Conservation (phyloP, 1,140 invertebrate species). For the Apis mellifera region DNA sequence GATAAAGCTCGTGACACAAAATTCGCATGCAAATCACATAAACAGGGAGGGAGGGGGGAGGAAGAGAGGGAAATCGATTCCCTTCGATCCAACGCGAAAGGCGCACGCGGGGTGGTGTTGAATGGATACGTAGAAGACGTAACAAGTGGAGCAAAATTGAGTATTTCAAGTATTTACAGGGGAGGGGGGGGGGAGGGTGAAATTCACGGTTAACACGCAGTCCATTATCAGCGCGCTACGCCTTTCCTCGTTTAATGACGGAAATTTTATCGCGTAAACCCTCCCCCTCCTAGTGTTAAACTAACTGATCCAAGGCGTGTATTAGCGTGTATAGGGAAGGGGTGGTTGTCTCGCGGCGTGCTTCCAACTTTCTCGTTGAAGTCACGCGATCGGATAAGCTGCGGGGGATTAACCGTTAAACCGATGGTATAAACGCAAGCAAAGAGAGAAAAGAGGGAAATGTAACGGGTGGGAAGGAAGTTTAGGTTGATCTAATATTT, state of each 20-base stretch:
- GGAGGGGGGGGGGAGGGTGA: too few relatives aligned
- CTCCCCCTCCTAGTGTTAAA: slow-evolving; percentile 45
- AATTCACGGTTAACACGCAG: slow-evolving; percentile 41
- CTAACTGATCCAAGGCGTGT: slow-evolving; percentile 43
- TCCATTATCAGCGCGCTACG: slow-evolving; percentile 33
- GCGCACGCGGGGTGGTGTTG: background rate
- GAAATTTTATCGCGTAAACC: slow-evolving; percentile 65
- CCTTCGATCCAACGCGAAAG: too few relatives aligned
- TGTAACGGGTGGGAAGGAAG: slow-evolving; percentile 12
- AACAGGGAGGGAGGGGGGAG: too few relatives aligned
- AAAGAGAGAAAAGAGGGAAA: slow-evolving; percentile 38
- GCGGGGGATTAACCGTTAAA: slow-evolving; percentile 72
- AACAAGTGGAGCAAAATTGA: slow-evolving; percentile 51
- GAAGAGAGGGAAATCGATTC: too few relatives aligned
- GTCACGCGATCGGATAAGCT: slow-evolving; percentile 75
- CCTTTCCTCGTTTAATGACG: slow-evolving; percentile 53
- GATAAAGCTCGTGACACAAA: too few relatives aligned
- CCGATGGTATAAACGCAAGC: slow-evolving; percentile 57
- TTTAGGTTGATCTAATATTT: background rate
- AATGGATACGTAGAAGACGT: slow-evolving; percentile 17
- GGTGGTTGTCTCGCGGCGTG: slow-evolving; percentile 53
- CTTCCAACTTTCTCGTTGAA: slow-evolving; percentile 64
- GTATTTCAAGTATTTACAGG: slow-evolving; percentile 52
- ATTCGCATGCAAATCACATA: too few relatives aligned
- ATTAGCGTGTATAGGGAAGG: slow-evolving; percentile 19